Evolutionary conservation across 2,797 vertebrate species (phyloP), one percentile per base, ranked within the genome.

Genomic region (Pygocentrus nattereri): DNA sequence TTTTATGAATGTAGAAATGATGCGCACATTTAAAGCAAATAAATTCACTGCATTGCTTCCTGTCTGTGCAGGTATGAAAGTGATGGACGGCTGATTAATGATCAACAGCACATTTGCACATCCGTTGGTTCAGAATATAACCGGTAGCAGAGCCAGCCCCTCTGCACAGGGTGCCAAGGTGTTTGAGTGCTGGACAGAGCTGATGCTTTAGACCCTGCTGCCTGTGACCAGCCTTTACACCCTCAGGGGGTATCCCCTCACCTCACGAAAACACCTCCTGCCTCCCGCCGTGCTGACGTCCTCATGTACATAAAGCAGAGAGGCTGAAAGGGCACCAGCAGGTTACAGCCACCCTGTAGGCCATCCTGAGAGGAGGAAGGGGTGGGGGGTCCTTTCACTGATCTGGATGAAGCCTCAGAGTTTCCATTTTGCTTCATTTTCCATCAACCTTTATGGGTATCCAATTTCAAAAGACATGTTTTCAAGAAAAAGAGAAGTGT

Each of bases 1-100:
- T 61, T 61, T 27, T 61, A 27, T 61, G 30, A 1, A 38, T 38
- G 8, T 4, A n/a, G 18, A n/a, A 38, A 21, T 21, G 0, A 65
- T 12, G 19, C 38, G 8, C 31, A n/a, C 7, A 12, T 31, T 38
- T 65, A 4, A 65, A 38, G 4, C 19, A 65, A 65, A 31, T 8
- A n/a, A 41, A 38, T 65, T 65, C 31, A 38, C 4, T 18, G 27
- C 27, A 64, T 4, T 58, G 3, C 56, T 12, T 58, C 30, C 15
- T 5, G 27, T 64, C 31, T 12, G 31, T 65, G 31, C 62, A 38
- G 62, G 3, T 65, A 11, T n/a, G 62, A 65, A 44, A 41, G 30
- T 65, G 62, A 65, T n/a, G 31, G 82, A 76, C 67, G 67, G 13
- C 73, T 84, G 78, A 80, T 80, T 84, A 80, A 80, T 84, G 65